These are phyloP conservation scores for Gasterosteus nipponicus DNA, from an alignment of 2,113 vertebrate genomes.

Conservation along the genomic window DNA sequence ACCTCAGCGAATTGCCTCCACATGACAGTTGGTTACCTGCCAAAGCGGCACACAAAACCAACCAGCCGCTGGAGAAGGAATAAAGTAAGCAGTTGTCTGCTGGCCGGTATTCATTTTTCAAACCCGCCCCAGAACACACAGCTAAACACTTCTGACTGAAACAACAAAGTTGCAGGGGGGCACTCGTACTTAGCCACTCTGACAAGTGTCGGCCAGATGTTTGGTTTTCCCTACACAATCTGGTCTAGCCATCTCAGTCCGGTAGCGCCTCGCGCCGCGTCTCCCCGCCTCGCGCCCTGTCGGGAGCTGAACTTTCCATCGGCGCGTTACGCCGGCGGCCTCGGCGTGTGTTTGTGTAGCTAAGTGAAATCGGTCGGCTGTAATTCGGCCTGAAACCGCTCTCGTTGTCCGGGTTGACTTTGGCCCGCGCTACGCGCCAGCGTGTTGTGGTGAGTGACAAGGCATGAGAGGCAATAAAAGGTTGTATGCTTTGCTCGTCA, in stretches of 20 bases:
- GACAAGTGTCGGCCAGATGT: conserved; percentile 69
- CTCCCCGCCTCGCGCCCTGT: conserved; percentile 16
- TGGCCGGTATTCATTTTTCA: conserved; percentile 29
- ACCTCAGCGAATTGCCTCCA: conserved; percentile 13
- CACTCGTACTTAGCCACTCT: conserved; percentile 38
- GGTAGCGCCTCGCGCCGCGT: conserved; percentile 41
- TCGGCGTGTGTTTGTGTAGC: conserved; percentile 52
- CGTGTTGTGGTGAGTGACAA: conserved; percentile 53
- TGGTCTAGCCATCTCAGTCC: conserved; percentile 86
- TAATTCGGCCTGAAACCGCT: conserved; percentile 59
- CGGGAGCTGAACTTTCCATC: conserved; percentile 31
- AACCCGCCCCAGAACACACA: conserved; percentile 9
- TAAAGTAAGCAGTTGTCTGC: conserved; percentile 13
- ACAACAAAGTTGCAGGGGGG: conserved; percentile 27
- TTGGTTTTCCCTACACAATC: conserved; percentile 75
- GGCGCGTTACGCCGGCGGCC: conserved; percentile 6
- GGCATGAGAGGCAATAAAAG: conserved; percentile 50
- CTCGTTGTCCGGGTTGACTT: conserved; percentile 65
- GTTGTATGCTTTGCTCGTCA: conserved; percentile 48
- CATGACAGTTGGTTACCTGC: conserved; percentile 8
- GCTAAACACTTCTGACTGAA: conserved; percentile 21
- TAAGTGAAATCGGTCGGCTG: conserved; percentile 61
- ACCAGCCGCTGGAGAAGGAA: conserved; percentile 13
- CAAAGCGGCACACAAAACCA: conserved; percentile 7
- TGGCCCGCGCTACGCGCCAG: conserved; percentile 54